phyloP scores from a whole-genome alignment of 2,113 vertebrate genomes.

The Antechinus stuartii region DNA sequence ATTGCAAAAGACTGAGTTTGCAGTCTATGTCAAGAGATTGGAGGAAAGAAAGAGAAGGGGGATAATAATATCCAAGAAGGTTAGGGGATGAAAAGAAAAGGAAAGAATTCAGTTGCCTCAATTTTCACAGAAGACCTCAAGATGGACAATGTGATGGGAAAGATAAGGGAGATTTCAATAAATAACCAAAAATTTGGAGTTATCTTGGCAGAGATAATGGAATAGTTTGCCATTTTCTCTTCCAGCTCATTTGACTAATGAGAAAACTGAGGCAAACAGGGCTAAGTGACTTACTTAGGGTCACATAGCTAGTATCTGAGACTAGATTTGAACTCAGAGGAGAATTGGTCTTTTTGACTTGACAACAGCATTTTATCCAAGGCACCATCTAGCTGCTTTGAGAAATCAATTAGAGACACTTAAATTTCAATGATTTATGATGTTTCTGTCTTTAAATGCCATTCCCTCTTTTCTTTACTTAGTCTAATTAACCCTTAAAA shows the following conservation, averaged over 20 bases:
- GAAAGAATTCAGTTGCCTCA: not conserved
- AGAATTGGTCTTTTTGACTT: not conserved
- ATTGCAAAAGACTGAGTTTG: not conserved
- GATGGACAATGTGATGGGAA: not conserved
- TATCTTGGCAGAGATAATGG: not conserved
- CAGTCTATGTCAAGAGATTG: not conserved
- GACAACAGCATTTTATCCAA: not conserved
- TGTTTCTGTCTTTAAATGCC: constrained; percentile 12
- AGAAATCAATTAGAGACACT: not conserved
- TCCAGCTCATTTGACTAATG: not conserved
- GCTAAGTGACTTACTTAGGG: not conserved
- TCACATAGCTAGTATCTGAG: not conserved
- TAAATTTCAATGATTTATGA: not conserved
- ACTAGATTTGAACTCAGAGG: not conserved
- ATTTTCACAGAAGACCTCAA: not conserved
- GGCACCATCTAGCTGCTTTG: not conserved
- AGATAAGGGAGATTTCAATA: not conserved
- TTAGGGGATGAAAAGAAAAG: not conserved
- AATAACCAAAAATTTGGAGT: not conserved
- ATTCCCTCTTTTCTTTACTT: not conserved
- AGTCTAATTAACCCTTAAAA: not conserved
- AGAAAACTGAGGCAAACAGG: not conserved
- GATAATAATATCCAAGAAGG: not conserved
- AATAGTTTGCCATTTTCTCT: not conserved
- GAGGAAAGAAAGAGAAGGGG: not conserved